Evolutionary conservation across 2,888 invertebrate species (phyloP), one percentile per base, ranked within the genome.

Genomic region (Galeruca laticollis): DNA sequence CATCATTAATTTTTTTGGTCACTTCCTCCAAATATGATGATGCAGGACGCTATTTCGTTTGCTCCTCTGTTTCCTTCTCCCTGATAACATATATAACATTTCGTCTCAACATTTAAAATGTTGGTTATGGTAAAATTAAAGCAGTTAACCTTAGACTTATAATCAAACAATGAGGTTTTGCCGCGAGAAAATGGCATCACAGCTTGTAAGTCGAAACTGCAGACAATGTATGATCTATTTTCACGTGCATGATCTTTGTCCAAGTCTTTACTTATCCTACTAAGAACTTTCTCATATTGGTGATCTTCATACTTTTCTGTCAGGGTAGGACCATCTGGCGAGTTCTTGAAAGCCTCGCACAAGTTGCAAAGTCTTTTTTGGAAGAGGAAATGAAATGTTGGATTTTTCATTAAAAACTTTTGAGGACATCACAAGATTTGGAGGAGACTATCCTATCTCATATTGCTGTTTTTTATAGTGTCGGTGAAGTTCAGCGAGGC

Each of bases 41-140:
- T 51, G 64, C 76, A 76, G 31, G 66, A 72, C 3, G 72, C 77
- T 18, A 79, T 76, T 75, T 78, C 76, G 51, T 68, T 74, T 8
- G 70, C 72, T 26, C 77, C 76, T 15, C 75, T 20, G 18, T 70
- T 52, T 37, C 72, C 77, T 49, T 74, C 64, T 3, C 63, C 68
- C 63, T 77, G 77, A 65, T 77, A 61, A 77, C 79, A 78, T 20
- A 77, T 57, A 70, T 67, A 79, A 62, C 79, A 57, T 8, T 26
- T 13, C 15, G 26, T 15, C 11, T 26, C 2, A 57, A 2, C 57
- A 31, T 35, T n/a, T 9, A 11, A 2, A 9, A 26, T 6, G 5
- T 31, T 2, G 33, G 13, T n/a, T 6, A 57, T 13, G 1, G 59
- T 59, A 40, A 59, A 40, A 59, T 59, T 62, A 49, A 33, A 59